Percentiles rank a stretch among this genome's conserved stretches.
phyloP scores from a whole-genome alignment of 2,113 vertebrate genomes.

The Panthera uncia region DNA sequence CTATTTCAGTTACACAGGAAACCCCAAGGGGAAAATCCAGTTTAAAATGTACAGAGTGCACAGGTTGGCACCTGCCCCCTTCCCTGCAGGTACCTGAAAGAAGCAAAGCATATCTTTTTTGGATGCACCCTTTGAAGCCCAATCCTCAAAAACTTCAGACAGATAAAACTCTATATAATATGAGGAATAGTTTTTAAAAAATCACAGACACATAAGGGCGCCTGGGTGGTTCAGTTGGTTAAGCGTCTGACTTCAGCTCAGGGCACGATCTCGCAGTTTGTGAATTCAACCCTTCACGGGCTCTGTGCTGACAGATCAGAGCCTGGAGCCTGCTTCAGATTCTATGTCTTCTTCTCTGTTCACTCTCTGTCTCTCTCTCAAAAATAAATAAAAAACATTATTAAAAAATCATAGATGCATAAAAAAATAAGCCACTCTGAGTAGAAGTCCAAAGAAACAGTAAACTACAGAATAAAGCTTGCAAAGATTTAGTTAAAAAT shows the following conservation, averaged over 20 bases:
- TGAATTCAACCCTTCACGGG: too few species aligned
- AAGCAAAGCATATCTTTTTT: background rate
- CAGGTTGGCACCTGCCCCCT: background rate
- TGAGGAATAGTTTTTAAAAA: background rate
- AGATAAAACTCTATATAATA: background rate
- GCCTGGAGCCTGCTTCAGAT: too few species aligned
- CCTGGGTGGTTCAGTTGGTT: too few species aligned
- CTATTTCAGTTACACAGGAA: background rate
- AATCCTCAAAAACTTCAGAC: background rate
- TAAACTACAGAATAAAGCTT: background rate
- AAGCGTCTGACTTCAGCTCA: too few species aligned
- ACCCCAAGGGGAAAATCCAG: background rate
- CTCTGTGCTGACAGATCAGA: too few species aligned
- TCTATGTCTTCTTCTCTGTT: too few species aligned
- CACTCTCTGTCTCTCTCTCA: too few species aligned
- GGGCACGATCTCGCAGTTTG: too few species aligned
- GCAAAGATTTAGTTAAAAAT: background rate
- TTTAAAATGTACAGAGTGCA: background rate
- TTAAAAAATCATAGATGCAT: background rate
- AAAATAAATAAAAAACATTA: too few species aligned
- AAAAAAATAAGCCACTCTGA: background rate
- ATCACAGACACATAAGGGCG: background rate
- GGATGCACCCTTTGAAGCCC: background rate
- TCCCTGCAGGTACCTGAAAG: background rate
- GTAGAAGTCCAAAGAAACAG: background rate